Conservation (phyloP, 2,797 vertebrate genomes). For the Eidolon dupreanum region DNA sequence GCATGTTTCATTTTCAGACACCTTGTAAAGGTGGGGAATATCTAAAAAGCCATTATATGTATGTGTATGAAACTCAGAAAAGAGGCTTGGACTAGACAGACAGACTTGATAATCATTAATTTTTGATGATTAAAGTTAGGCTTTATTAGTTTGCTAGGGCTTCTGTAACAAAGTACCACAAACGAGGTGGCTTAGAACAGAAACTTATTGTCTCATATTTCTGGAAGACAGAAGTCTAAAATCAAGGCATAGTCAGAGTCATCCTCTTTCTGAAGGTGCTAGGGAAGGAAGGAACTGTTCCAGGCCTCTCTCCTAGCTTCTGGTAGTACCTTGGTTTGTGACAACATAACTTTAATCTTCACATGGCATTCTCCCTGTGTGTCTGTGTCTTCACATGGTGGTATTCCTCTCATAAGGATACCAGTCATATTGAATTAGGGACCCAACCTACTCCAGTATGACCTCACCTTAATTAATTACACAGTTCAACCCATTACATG, state of each 20-base stretch:
- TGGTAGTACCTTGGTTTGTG: background rate
- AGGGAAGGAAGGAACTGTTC: background rate
- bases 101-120: background rate
- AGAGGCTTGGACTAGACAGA: background rate
- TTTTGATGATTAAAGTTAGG: background rate
- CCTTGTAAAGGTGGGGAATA: background rate
- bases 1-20: background rate
- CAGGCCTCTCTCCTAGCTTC: background rate
- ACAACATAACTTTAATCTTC: background rate
- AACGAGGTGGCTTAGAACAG: background rate
- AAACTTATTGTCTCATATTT: background rate
- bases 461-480: background rate
- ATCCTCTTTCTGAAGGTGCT: background rate
- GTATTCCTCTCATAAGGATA: background rate
- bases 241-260: background rate
- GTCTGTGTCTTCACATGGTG: background rate
- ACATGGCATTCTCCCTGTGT: background rate
- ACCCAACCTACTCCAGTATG: background rate
- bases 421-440: background rate
- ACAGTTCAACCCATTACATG: background rate
- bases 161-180: background rate
- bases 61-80: background rate
- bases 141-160: background rate
- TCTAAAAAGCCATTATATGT: background rate
- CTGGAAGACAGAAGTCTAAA: background rate